Evolutionary conservation across 2,888 invertebrate genomes (phyloP), one percentile per base, ranked within the genome.

Genomic region (Cylindroiulus punctatus): DNA sequence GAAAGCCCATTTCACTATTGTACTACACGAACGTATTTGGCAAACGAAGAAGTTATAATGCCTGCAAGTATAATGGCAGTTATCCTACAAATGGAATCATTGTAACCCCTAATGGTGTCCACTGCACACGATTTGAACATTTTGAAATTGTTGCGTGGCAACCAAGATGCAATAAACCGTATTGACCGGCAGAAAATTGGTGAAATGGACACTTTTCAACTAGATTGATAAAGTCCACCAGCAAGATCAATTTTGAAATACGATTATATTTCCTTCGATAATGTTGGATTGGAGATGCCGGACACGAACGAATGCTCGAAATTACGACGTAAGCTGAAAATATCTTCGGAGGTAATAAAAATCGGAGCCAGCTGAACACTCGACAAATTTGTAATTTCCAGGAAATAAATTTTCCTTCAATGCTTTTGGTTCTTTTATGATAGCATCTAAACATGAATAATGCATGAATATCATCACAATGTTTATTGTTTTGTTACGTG

Each of bases 151-250:
- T 65, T 26, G 22, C 22, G 8, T 65, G 65, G 26, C 65, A 65
- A 65, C 65, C 65, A 65, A 65, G 22, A 65, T 65, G 65, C 26
- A 26, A 65, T 65, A 65, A 65, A 65, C 65, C 19, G 65, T 65
- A 26, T 65, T 65, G 22, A 26, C 52, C 65, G 17, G 22, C 12
- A 65, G 19, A 26, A 26, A 65, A 10, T 65, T 65, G 65, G 26
- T 65, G 26, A 65, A 65, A 65, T 65, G 65, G 26, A 26, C 26
- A 26, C 65, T 65, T 65, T 65, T 65, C 65, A 7, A 26, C 65
- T 4, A 26, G 10, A 65, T 65, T 26, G 65, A 26, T 26, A 65
- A 65, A 65, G 65, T 65, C 8, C 12, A 4, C 19, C 26, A 65
- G 26, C 65, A 26, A 65, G 65, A 65, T 8, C 65, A 26, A 65